Base-by-base conservation (phyloP, 2,113 vertebrate species). In the Lepus americanus region DNA sequence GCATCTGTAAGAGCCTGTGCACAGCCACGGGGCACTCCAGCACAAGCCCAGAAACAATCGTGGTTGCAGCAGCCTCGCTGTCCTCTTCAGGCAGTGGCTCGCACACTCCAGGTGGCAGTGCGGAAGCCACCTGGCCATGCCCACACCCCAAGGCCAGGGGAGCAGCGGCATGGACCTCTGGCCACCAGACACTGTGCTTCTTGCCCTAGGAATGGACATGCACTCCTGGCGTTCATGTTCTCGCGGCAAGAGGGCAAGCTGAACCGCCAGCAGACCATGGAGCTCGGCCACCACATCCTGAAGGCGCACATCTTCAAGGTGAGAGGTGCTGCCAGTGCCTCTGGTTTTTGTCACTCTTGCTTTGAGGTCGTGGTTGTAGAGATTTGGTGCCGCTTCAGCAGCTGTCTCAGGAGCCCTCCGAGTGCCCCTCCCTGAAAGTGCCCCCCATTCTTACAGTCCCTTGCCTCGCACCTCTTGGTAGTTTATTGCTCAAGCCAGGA, bases 221-320 rank as follows among this genome's bases (percentile, higher is more conserved):
- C 99, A 92, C 99, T 99, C 5, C 98, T 99, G 98, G 99, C 99
- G 1, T 99, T 99, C 98, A 99, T 99, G 99, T 99, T 99, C 95
- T 99, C 99, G 9, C 98, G 99, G 55, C 99, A 99, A 97, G 99
- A 99, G 96, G 99, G 99, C 80, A 99, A 99, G 96, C 98, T 99
- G 96, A 99, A 99, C 97, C 99, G 99, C 31, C 99, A 99, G 77
- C 99, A 99, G 97, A 99, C 99, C 13, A 99, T 99, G 99, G 99
- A 99, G 97, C 99, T 99, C 10, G 99, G 99, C 79, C 99, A 99
- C 94, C 99, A 99, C 96, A 99, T 99, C 95, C 99, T 99, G 44
- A 99, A 99, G 98, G 99, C 99, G 9, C 99, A 99, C 97, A 99
- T 99, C 97, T 99, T 99, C 97, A 99, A 99, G 99, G 99, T 99